Evolutionary conservation across 1,140 invertebrate genomes (phyloP).

Genomic region (Drosophila quadrilineata): DNA sequence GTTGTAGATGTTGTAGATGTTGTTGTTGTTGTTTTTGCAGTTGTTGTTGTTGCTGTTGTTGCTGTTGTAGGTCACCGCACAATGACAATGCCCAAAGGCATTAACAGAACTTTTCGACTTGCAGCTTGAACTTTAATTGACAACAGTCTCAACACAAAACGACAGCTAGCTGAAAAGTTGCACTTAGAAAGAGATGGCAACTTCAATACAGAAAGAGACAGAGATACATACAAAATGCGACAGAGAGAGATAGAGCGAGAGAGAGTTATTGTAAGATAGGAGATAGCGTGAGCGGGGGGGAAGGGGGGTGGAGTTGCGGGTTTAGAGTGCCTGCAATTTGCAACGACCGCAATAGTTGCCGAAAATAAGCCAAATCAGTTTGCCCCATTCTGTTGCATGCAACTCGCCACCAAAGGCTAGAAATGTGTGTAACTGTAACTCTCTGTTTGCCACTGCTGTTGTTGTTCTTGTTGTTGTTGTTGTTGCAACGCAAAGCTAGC

Average conservation of each 20-base stretch:
- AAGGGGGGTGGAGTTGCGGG: no score
- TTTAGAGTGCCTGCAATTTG: no score
- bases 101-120: constrained; percentile 44
- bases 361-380: constrained; percentile 69
- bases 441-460: constrained; percentile 19
- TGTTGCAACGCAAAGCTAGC: constrained; percentile 28
- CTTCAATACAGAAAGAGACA: no score
- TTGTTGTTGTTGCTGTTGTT: background rate
- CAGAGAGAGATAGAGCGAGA: no score
- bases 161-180: no score
- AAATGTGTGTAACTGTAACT: constrained; percentile 76
- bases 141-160: constrained; percentile 36
- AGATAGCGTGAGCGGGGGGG: no score
- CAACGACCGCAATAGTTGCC: constrained; percentile 49
- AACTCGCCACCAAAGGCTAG: constrained; percentile 55
- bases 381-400: constrained; percentile 14
- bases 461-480: no score
- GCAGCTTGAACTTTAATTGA: constrained; percentile 66
- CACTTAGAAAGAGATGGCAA: no score
- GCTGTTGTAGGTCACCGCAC: constrained; percentile 45
- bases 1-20: background rate
- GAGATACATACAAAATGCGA: no score
- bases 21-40: background rate
- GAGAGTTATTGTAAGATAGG: no score
- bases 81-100: constrained; percentile 60